These are phyloP conservation scores for Lepidonotus clava DNA, from an alignment of 2,888 invertebrate species.

Conservation along the genomic window DNA sequence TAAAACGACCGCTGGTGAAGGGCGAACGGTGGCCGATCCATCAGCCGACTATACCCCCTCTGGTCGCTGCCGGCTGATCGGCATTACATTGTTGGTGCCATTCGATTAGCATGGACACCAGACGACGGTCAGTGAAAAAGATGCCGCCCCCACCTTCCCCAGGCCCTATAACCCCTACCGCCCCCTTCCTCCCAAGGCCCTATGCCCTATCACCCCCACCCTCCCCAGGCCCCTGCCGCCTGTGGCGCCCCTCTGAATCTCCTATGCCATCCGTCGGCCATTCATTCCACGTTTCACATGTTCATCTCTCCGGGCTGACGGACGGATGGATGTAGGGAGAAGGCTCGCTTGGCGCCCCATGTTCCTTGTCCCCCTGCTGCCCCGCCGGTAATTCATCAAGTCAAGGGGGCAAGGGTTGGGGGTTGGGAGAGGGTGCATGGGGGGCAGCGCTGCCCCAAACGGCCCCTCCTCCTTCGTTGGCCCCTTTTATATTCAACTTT, in stretches of 20 bases:
- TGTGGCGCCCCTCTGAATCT: too few species aligned
- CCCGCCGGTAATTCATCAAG: neutral
- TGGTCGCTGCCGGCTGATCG: neutral
- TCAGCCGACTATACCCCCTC: neutral
- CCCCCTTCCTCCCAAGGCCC: neutral
- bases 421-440: too few species aligned
- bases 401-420: neutral
- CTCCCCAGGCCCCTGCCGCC: neutral
- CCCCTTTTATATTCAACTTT: neutral
- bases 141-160: conserved; percentile 1
- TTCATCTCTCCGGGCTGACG: neutral
- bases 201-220: neutral
- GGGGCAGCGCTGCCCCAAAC: too few species aligned
- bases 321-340: neutral
- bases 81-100: conserved; percentile 35
- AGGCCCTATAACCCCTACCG: too few species aligned
- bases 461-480: neutral
- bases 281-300: conserved; percentile 39
- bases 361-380: neutral
- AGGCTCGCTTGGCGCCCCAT: neutral
- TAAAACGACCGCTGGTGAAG: conserved; percentile 16
- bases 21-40: neutral
- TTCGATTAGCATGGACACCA: conserved; percentile 23
- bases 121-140: neutral
- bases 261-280: too few species aligned